Base-by-base conservation (phyloP, 2,113 vertebrate species). In the Ochotona curzoniae region DNA sequence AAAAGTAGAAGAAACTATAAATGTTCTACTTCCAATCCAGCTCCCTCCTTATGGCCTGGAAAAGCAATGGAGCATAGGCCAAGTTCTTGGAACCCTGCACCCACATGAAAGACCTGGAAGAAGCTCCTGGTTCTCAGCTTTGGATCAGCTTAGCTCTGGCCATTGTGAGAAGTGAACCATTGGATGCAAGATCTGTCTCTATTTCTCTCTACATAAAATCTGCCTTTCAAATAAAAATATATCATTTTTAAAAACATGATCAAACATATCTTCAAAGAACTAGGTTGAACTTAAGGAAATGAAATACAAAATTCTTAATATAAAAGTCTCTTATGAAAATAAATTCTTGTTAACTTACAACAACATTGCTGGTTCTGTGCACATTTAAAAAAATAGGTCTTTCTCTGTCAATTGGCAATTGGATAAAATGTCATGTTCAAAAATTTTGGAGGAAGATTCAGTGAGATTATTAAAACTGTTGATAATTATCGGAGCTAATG, bases 1-100 rank as follows among this genome's bases (percentile, higher is more conserved):
- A 94, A 94, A 86, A 78, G 49, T 64, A 23, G 26, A 81, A 93
- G 26, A 78, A 83, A 86, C 14, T 71, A 88, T 69, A 63, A 90
- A 88, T 44, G 38, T 44, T 44, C 38, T 44, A 44, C 38, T 44
- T 44, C 38, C 38, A 44, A 44, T 44, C 38, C 38, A 44, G 38
- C 38, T 44, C 38, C 6, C 38, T 44, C 38, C 38, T 44, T 44
- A n/a, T n/a, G n/a, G n/a, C 38, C 38, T 44, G 38, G 38, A 44
- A 44, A 44, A 44, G 38, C 38, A 44, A 6, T 44, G 38, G 3
- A 44, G 38, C 38, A 44, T 44, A 44, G 38, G 4, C 38, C 38
- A 44, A 44, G 38, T 44, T 44, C 38, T 44, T 6, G 38, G 38
- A 44, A 3, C 38, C 6, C 38, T 44, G 38, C 38, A 44, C 38